Percentiles rank a stretch among this genome's conserved stretches.
Evolutionary conservation across 2,113 vertebrate species (phyloP).

Genomic region (Takifugu flavidus): DNA sequence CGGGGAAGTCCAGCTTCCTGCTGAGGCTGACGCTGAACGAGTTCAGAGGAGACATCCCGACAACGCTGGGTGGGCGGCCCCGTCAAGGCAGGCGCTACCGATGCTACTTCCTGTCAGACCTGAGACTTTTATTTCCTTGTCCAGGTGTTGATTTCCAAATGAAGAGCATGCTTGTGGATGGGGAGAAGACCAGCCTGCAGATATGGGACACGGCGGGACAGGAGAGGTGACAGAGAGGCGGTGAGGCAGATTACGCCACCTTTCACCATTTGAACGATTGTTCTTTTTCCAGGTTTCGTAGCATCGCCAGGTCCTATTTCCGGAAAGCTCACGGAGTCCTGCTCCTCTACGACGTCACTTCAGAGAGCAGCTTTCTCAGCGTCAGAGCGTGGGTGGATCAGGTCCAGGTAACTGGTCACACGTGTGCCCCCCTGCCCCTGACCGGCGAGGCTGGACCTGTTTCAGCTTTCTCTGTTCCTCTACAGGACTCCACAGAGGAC

Average conservation of each 20-base stretch:
- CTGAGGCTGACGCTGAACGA: slow-evolving; percentile 70
- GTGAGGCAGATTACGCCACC: neutral
- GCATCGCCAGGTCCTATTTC: slow-evolving; percentile 76
- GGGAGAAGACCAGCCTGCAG: slow-evolving; percentile 71
- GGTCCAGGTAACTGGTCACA: slow-evolving; percentile 62
- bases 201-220: slow-evolving; percentile 79
- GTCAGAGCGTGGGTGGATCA: slow-evolving; percentile 73
- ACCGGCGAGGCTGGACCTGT: too few relatives aligned
- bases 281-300: slow-evolving; percentile 63
- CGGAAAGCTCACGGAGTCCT: slow-evolving; percentile 72
- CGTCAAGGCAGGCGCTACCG: neutral
- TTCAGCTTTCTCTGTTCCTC: neutral
- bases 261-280: neutral
- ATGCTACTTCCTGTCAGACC: neutral
- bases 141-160: slow-evolving; percentile 79
- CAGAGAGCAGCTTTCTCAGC: slow-evolving; percentile 76
- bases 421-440: too few relatives aligned
- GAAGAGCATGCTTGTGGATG: slow-evolving; percentile 78
- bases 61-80: slow-evolving; percentile 63
- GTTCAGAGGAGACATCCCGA: slow-evolving; percentile 71
- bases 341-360: slow-evolving; percentile 75
- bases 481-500: slow-evolving; percentile 50
- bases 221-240: slow-evolving; percentile 60
- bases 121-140: slow-evolving; percentile 2
- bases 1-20: slow-evolving; percentile 79